Conservation (phyloP, 2,113 vertebrate genomes). For the Vombatus ursinus region DNA sequence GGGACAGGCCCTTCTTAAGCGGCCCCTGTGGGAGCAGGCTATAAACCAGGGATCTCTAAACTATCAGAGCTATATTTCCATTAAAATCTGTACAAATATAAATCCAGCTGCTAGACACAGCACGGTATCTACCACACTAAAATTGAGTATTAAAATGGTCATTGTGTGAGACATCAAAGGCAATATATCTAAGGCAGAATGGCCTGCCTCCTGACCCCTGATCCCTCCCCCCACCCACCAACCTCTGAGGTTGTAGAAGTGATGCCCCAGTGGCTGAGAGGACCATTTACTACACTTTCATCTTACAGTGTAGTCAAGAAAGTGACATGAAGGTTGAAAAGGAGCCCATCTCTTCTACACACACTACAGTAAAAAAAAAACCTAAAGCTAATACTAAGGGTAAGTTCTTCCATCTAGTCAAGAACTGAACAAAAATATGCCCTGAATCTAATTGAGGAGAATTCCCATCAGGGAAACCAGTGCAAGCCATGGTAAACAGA, state of each 20-base stretch:
- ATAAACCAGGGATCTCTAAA: not conserved
- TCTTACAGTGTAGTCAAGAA: not conserved
- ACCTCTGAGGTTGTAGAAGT: not conserved
- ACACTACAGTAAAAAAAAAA: not conserved
- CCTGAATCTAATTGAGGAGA: not conserved
- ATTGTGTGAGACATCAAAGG: not conserved
- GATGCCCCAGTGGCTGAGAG: not conserved
- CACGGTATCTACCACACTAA: not conserved
- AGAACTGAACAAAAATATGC: not conserved
- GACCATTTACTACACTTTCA: not conserved
- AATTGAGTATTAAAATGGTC: not conserved
- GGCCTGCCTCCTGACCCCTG: not conserved
- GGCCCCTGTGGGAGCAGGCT: not conserved
- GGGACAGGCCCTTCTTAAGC: not conserved
- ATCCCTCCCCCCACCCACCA: not conserved
- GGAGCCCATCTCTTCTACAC: not conserved
- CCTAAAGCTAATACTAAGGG: not conserved
- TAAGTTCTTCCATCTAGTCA: not conserved
- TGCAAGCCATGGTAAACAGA: not conserved
- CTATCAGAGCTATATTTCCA: not conserved
- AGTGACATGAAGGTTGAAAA: not conserved
- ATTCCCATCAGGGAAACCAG: not conserved
- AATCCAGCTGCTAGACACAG: not conserved
- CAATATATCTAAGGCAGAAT: not conserved
- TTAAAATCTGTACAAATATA: not conserved